Evolutionary conservation across 2,113 vertebrate genomes (phyloP), one percentile per base, ranked within the genome.

Genomic region (Morone chrysops): DNA sequence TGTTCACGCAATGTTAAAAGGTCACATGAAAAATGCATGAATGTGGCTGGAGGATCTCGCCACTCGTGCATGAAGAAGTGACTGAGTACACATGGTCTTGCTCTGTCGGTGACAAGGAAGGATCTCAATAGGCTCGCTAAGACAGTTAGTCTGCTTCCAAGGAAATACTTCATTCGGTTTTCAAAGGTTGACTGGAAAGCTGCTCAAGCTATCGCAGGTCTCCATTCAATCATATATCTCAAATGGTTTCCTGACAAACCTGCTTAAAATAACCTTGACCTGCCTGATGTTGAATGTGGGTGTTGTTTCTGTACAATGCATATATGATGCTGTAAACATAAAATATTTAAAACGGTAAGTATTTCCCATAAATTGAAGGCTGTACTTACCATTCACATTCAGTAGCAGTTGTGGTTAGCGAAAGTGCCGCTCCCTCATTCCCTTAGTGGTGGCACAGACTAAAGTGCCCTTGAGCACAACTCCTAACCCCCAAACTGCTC

Each of bases 21-120:
- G 93, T 94, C 94, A 94, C 88, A 93, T 95, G 88, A 94, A 95
- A 94, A 93, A 95, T 94, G 91, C 88, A 95, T 95, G 87, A 92
- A 59, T 47, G 74, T 89, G 88, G 83, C 86, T 88, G 60, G 70
- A 90, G 85, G 75, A 86, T 85, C 72, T 90, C 80, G 86, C 83
- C 63, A 79, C 80, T 87, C 61, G 69, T 85, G 91, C 82, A 83
- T 78, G 72, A 88, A 73, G 80, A 92, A 90, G 89, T 81, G 67
- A 74, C 74, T 85, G 67, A 31, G 56, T 78, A 76, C 62, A 80
- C 66, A 83, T 9, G 41, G 59, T 85, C 66, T 73, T 73, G 60
- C 63, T 78, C 57, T 73, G 83, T 75, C 59, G 61, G 79, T 81
- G 63, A 85, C 50, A 47, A 43, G 71, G 54, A 74, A 67, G 56